Conservation (phyloP, 2,797 vertebrate species). For the Pachyuromys duprasi region DNA sequence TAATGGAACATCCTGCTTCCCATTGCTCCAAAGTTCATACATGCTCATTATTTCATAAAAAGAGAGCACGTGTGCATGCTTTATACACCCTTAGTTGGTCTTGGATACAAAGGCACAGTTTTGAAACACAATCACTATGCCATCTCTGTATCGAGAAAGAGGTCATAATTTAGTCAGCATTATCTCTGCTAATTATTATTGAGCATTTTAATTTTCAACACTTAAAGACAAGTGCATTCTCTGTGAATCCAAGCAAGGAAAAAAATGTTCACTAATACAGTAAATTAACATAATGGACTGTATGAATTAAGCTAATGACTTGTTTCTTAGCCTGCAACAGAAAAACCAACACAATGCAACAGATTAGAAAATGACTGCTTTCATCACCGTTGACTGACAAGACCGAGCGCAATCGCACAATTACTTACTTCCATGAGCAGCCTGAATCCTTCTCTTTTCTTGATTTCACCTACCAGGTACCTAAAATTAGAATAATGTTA, state of each 20-base stretch:
- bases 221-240: constrained; percentile 74
- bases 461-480: constrained; percentile 91
- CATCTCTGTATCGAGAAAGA: constrained; percentile 74
- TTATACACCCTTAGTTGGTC: constrained; percentile 60
- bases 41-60: constrained; percentile 56
- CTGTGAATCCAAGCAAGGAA: constrained; percentile 70
- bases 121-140: constrained; percentile 59
- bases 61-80: constrained; percentile 7
- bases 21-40: constrained; percentile 53
- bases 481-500: constrained; percentile 84
- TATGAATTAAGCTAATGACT: constrained; percentile 78
- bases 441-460: constrained; percentile 91
- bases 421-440: constrained; percentile 90
- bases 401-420: background rate
- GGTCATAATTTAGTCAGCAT: constrained; percentile 77
- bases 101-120: constrained; percentile 27
- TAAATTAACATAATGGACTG: constrained; percentile 81
- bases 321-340: constrained; percentile 69
- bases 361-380: constrained; percentile 58
- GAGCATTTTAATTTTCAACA: constrained; percentile 78
- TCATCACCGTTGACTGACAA: constrained; percentile 59
- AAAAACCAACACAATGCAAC: constrained; percentile 60
- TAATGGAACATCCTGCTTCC: constrained; percentile 49
- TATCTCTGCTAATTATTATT: constrained; percentile 79
- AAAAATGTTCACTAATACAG: constrained; percentile 70